phyloP scores from a whole-genome alignment of 1,140 invertebrate species.

The Pectinophora gossypiella region DNA sequence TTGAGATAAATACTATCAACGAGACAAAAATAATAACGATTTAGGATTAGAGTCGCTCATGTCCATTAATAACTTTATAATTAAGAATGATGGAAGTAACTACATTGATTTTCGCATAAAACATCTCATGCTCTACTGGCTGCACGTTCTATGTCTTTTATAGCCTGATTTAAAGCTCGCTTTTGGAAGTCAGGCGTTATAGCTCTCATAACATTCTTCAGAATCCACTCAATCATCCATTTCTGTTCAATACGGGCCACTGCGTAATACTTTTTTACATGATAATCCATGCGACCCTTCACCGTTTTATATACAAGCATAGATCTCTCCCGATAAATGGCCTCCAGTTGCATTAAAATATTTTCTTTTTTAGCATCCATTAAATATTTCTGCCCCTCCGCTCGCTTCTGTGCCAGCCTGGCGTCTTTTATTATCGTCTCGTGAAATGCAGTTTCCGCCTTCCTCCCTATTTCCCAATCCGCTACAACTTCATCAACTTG shows the following conservation, averaged over 20 bases:
- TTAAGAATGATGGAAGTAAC: too few relatives aligned
- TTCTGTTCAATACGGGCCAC: conserved; percentile 51
- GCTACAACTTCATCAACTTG: conserved; percentile 78
- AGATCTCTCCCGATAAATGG: conserved; percentile 83
- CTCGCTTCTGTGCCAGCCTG: conserved; percentile 84
- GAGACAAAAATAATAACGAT: too few relatives aligned
- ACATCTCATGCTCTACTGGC: conserved; percentile 22
- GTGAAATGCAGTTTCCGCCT: conserved; percentile 24
- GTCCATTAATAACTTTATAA: too few relatives aligned
- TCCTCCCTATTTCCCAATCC: conserved; percentile 28
- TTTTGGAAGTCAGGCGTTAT: conserved; percentile 56
- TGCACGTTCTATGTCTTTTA: conserved; percentile 35
- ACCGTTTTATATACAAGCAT: conserved; percentile 41
- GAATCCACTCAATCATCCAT: conserved; percentile 60
- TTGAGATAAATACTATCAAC: too few relatives aligned
- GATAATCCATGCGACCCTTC: conserved; percentile 51
- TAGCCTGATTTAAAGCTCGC: conserved; percentile 36
- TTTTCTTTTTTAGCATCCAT: conserved; percentile 93
- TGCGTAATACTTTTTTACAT: conserved; percentile 34
- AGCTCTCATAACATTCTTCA: conserved; percentile 44
- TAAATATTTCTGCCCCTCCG: conserved; percentile 85
- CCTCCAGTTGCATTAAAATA: conserved; percentile 92
- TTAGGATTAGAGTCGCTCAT: too few relatives aligned
- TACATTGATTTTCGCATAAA: too few relatives aligned
- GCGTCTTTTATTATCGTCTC: conserved; percentile 78